Evolutionary conservation across 1,140 invertebrate species (phyloP), one percentile per base, ranked within the genome.

Genomic region (Drosophila cardini): DNA sequence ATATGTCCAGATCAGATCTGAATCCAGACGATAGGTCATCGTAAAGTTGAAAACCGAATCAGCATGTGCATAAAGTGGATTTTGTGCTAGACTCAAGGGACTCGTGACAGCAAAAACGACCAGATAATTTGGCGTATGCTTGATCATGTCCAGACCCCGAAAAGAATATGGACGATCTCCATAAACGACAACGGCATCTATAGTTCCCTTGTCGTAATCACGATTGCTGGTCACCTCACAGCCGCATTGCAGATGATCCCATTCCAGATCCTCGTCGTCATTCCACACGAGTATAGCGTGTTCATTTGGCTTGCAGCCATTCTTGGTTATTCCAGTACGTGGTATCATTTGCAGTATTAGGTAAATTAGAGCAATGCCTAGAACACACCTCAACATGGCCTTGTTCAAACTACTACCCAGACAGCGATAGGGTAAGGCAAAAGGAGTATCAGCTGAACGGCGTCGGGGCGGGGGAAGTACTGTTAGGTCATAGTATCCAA

Each of bases 1-100:
- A 3, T 72, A 36, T 16, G 67, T 58, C 82, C 81, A 85, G 4
- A 80, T 16, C 7, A 85, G 0, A 21, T 85, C 70, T 9, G 82
- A 85, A 13, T 85, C 82, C n/a, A 26, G 36, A 2, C 81, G 81
- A 48, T 85, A 85, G 32, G 62, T 78, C 81, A 85, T 85, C 1
- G 83, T 83, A 2, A 72, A 50, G 10, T 87, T 90, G 11, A 78
- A 87, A 1, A 11, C 1, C 0, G 26, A 0, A 18, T 13, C 13
- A 2, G 13, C 40, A 9, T 34, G 16, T 2, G 4, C 52, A 11
- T 45, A n/a, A 4, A 67, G 9, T 2, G 53, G 57, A 16, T 52
- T 45, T n/a, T 57, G 50, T 1, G 26, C 9, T 8, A 50, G 50
- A 8, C 40, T 80, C 4, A 84, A 6, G 0, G 84, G 80, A 8